A percentile compares a stretch with the other conserved stretches of the same genome.
phyloP scores from a whole-genome alignment of 2,113 vertebrate species.

The Promerops cafer region DNA sequence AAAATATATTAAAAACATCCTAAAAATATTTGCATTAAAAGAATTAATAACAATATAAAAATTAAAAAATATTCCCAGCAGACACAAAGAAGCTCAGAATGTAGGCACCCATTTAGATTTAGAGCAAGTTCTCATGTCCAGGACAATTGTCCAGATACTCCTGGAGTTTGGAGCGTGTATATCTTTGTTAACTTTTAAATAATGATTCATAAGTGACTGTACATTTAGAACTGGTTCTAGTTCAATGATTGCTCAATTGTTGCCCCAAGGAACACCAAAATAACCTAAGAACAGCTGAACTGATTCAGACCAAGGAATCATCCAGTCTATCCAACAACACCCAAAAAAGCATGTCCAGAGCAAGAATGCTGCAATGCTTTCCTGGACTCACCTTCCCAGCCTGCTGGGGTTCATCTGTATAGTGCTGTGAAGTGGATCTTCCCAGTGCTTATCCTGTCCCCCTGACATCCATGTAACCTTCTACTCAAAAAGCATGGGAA shows the following conservation, averaged over 20 bases:
- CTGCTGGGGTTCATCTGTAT: neutral
- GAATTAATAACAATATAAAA: neutral
- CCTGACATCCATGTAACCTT: neutral
- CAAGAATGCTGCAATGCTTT: neutral
- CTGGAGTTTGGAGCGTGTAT: neutral
- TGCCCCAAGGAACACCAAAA: neutral
- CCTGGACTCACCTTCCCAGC: neutral
- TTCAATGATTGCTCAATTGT: neutral
- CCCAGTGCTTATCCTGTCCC: neutral
- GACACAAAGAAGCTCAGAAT: neutral
- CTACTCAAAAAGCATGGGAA: neutral
- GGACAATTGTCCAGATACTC: neutral
- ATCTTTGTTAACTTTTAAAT: neutral
- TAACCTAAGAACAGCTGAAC: neutral
- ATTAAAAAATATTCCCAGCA: neutral
- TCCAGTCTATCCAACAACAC: neutral
- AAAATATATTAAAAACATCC: neutral
- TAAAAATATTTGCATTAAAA: neutral
- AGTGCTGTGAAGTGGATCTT: neutral
- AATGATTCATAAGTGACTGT: neutral
- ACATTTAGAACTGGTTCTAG: neutral
- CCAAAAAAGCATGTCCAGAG: rapidly evolving
- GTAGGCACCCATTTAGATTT: rapidly evolving
- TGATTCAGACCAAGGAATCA: neutral
- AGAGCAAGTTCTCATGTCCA: neutral